These are phyloP conservation scores for Drosophila phalerata DNA, from an alignment of 2,888 invertebrate genomes.

Conservation along the genomic window DNA sequence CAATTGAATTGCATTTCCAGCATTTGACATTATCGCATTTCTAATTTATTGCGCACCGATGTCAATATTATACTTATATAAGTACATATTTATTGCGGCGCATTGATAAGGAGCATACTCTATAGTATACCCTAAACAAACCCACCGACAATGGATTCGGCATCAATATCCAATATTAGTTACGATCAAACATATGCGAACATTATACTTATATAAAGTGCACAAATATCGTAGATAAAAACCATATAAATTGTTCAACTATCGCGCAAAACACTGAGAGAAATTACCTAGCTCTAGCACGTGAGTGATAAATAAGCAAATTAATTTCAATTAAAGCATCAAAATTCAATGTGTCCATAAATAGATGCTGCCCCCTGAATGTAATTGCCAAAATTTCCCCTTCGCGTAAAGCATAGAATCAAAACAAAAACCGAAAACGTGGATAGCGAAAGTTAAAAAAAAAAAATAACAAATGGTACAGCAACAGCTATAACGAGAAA, in stretches of 20 bases:
- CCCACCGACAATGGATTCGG: conserved; percentile 5
- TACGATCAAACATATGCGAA: conserved; percentile 19
- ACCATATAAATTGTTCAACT: conserved; percentile 6
- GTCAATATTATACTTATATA: conserved; percentile 12
- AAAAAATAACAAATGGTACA: conserved; percentile 16
- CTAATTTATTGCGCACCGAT: conserved; percentile 25
- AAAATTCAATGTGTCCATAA: conserved; percentile 22
- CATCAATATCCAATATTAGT: conserved; percentile 31
- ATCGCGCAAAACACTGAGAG: conserved; percentile 41
- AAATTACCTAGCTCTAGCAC: conserved; percentile 22
- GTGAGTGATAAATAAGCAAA: background rate
- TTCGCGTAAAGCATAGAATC: conserved; percentile 48
- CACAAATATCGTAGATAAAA: conserved; percentile 27
- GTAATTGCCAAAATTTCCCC: background rate
- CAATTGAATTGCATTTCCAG: conserved; percentile 31
- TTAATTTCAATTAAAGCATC: conserved; percentile 27
- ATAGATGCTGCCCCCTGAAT: conserved; percentile 10
- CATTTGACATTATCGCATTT: conserved; percentile 30
- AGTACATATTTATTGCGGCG: conserved; percentile 25
- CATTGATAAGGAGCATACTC: conserved; percentile 17
- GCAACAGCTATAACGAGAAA: conserved; percentile 2
- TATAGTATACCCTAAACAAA: conserved; percentile 3
- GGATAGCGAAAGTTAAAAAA: conserved; percentile 27
- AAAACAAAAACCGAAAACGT: conserved; percentile 64
- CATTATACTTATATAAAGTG: conserved; percentile 13